Evolutionary conservation across 1,140 invertebrate genomes (phyloP).

Genomic region (Reticulitermes speratus): DNA sequence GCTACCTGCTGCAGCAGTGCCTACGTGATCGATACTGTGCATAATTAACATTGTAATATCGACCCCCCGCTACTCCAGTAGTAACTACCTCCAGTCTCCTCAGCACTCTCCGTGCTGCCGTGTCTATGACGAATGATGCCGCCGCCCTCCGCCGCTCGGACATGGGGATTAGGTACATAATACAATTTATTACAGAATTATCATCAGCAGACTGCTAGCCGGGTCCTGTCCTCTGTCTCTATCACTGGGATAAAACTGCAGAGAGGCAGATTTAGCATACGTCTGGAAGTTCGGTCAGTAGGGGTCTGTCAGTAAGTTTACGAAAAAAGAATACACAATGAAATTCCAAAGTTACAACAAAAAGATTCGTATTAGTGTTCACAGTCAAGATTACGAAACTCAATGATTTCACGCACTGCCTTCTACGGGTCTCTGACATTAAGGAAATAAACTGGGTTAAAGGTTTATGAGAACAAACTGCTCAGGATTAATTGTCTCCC

Average conservation of each 20-base stretch:
- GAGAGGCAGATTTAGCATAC: background rate
- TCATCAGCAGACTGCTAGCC: background rate
- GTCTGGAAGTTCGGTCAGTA: too few relatives aligned
- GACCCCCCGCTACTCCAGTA: constrained; percentile 31
- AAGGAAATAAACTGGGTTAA: too few relatives aligned
- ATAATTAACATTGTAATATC: constrained; percentile 44
- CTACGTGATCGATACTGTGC: constrained; percentile 40
- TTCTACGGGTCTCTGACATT: too few relatives aligned
- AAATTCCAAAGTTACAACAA: too few relatives aligned
- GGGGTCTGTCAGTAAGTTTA: too few relatives aligned
- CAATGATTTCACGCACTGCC: too few relatives aligned
- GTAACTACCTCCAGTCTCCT: background rate
- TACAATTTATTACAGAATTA: constrained; percentile 20
- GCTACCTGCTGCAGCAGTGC: constrained; percentile 32
- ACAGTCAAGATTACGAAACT: too few relatives aligned
- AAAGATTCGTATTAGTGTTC: too few relatives aligned
- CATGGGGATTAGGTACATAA: background rate
- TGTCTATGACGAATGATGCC: background rate
- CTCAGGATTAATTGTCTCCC: too few relatives aligned
- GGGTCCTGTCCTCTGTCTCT: background rate
- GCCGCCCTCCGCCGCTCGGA: constrained; percentile 17
- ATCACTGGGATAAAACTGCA: background rate
- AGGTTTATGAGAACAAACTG: too few relatives aligned
- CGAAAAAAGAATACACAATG: too few relatives aligned
- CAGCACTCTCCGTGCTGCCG: background rate